These are phyloP conservation scores for Branchinecta sandiegonensis DNA, from an alignment of 2,888 invertebrate species.

Conservation along the genomic window DNA sequence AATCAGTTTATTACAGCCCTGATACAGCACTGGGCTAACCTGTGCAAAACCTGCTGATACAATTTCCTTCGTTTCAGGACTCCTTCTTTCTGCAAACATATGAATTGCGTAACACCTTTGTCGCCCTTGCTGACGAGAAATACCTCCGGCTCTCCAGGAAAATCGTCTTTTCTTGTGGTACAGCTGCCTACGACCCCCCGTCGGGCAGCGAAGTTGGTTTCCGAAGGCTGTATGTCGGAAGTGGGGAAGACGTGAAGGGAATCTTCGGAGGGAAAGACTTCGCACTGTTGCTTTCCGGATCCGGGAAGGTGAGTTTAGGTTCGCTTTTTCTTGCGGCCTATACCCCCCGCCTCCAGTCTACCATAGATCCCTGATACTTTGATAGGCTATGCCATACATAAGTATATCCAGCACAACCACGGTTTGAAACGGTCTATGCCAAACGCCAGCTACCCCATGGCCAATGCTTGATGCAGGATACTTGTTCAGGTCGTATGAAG, in stretches of 20 bases:
- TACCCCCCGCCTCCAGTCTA: too few relatives aligned
- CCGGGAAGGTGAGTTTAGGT: slow-evolving; percentile 52
- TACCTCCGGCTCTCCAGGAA: slow-evolving; percentile 7
- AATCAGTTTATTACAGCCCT: too few relatives aligned
- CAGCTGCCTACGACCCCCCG: not conserved
- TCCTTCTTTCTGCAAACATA: not conserved
- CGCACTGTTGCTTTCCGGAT: slow-evolving; percentile 61
- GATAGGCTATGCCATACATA: too few relatives aligned
- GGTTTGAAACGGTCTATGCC: too few relatives aligned
- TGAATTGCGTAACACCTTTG: not conserved
- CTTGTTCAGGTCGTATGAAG: too few relatives aligned
- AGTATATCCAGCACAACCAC: too few relatives aligned
- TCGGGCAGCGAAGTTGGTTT: not conserved
- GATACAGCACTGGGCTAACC: too few relatives aligned
- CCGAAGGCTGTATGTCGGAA: not conserved
- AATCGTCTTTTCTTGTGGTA: not conserved
- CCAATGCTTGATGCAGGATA: too few relatives aligned
- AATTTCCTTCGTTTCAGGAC: not conserved
- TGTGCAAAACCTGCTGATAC: not conserved
- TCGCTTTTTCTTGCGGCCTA: too few relatives aligned
- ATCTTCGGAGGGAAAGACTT: slow-evolving; percentile 62
- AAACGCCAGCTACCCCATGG: too few relatives aligned
- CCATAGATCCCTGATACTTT: too few relatives aligned
- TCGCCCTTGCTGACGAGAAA: not conserved
- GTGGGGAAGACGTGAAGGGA: slow-evolving; percentile 1